Base-by-base conservation (phyloP, 64 coral and sea anemone genomes). In the Actinia tenebrosa region DNA sequence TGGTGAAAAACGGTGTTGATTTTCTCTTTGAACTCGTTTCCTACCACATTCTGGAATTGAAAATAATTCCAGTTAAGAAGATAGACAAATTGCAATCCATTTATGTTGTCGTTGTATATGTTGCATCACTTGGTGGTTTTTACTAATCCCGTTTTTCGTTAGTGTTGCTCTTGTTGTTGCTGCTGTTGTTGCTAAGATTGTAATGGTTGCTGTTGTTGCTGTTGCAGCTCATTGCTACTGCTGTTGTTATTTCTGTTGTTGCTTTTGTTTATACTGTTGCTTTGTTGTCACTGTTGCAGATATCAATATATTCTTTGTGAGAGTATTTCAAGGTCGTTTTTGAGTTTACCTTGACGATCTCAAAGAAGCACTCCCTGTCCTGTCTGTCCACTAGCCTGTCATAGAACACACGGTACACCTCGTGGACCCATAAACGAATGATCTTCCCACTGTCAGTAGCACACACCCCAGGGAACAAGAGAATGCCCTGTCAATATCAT, bases 21-120 rank as follows among this genome's bases (percentile, higher is more conserved):
- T 87, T 98, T 98, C 75, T 98, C 96, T 69, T 98, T 98, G 56
- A 98, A 98, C 60, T 98, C 96, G 11, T 91, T 95, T 9, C 92
- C 96, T 43, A 98, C 59, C 14, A 94, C 96, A 87, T 89, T 94
- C 96, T 98, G 55, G 10, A 87, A 87, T 79, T 58, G 15, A 15
- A 64, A 86, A 25, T 66, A 5, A 23, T 66, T 6, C 63, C 22
- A 66, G 63, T 66, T 14, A 66, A 66, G 10, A 45, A 68, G 60
- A 83, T 4, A 5, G 5, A 50, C 47, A 50, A 50, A 50, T 50
- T 50, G 47, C 47, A 8, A 50, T 50, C 47, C 2, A 50, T 50
- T 50, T 50, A 23, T 69, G 64, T 20, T 69, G 64, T 22, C 19
- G 7, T 7, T 66, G 19, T 60, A 60, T 7, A 60, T 60, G 10